Evolutionary conservation across 2,888 invertebrate species (phyloP).

Genomic region (Galerucella pusilla): DNA sequence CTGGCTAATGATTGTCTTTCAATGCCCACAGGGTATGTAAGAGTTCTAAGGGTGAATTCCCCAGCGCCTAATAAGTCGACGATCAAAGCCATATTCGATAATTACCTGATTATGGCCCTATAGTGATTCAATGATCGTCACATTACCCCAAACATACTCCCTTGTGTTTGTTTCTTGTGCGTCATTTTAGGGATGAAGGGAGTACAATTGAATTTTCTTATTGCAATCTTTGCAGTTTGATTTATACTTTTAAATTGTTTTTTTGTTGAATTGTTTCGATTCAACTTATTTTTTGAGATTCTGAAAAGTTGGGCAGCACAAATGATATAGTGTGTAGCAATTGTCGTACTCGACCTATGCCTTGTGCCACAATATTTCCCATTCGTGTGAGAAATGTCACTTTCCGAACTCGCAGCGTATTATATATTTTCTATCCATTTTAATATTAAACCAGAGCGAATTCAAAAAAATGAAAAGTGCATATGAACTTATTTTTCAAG

Average conservation of each 20-base stretch:
- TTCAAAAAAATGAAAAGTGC: no score
- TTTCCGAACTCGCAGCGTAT: no score
- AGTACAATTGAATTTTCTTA: constrained; percentile 54
- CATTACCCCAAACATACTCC: constrained; percentile 59
- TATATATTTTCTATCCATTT: no score
- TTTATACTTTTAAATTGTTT: constrained; percentile 1
- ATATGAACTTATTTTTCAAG: no score
- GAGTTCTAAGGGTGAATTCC: constrained; percentile 49
- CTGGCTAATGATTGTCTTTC: constrained; percentile 39
- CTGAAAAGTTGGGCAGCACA: no score
- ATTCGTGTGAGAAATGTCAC: no score
- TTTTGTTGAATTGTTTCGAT: not conserved
- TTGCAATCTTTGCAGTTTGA: no score
- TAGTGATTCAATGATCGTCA: constrained; percentile 61
- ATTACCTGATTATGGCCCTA: constrained; percentile 62
- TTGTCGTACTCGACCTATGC: no score
- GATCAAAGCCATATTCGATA: constrained; percentile 62
- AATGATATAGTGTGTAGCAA: no score
- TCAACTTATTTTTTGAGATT: no score
- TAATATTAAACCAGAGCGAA: no score
- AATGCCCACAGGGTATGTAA: constrained; percentile 22
- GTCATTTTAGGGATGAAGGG: constrained; percentile 47
- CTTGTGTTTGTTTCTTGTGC: constrained; percentile 54
- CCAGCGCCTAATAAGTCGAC: constrained; percentile 58
- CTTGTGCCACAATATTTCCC: no score